phyloP scores from a whole-genome alignment of 2,888 invertebrate species.

The Encarsia formosa region DNA sequence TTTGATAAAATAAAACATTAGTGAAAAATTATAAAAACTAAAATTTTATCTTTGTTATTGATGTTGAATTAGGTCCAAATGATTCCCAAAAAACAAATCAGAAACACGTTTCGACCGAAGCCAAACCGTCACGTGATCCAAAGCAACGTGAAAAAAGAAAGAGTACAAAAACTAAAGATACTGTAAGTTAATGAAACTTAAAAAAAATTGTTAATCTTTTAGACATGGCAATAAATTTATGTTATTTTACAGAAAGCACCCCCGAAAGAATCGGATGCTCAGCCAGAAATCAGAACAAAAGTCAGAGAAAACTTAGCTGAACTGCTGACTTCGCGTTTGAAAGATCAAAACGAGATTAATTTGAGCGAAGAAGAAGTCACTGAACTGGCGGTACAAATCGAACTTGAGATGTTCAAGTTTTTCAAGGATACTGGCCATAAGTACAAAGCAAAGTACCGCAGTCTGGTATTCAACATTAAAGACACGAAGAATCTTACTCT shows the following conservation, averaged over 20 bases:
- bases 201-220: too few species aligned
- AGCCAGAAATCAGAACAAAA: slow-evolving; percentile 75
- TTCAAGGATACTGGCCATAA: slow-evolving; percentile 82
- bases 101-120: slow-evolving; percentile 30
- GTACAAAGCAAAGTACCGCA: slow-evolving; percentile 88
- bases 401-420: slow-evolving; percentile 75
- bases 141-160: slow-evolving; percentile 16
- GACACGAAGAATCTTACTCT: slow-evolving; percentile 87
- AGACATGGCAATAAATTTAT: too few species aligned
- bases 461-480: slow-evolving; percentile 87
- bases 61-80: slow-evolving; percentile 1
- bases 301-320: slow-evolving; percentile 75
- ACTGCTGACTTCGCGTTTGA: slow-evolving; percentile 57
- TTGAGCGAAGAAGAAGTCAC: slow-evolving; percentile 59
- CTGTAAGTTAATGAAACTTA: too few species aligned
- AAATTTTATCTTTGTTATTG: too few species aligned
- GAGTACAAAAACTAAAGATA: slow-evolving; percentile 14
- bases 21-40: too few species aligned
- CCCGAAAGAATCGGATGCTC: slow-evolving; percentile 52
- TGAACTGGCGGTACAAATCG: slow-evolving; percentile 71
- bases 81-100: not conserved
- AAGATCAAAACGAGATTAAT: slow-evolving; percentile 54
- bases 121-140: slow-evolving; percentile 32
- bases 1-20: too few species aligned
- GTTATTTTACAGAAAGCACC: slow-evolving; percentile 20